Base-by-base conservation (phyloP, 2,797 vertebrate genomes). In the Poecilia velifera region DNA sequence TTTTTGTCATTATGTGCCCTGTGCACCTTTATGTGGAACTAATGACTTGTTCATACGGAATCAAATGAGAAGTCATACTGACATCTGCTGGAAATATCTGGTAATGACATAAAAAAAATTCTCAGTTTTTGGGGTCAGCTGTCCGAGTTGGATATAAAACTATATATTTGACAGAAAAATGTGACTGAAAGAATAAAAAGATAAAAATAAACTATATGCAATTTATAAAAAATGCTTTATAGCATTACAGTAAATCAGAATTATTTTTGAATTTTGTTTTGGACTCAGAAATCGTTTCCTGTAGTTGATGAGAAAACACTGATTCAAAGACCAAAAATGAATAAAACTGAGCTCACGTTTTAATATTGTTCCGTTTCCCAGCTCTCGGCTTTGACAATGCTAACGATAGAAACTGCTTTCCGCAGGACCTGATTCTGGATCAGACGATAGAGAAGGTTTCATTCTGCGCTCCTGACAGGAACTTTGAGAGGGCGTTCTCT, bases 371-470 rank as follows among this genome's bases (percentile, higher is more conserved):
- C 36, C 8, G 39, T 59, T 41, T 28, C 20, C 53, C 2, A 34
- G 68, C 2, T 70, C 39, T 39, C 66, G 13, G 68, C 25, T 71
- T 16, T 28, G 2, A 25, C 39, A 39, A 20, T 46, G 8, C 9
- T 82, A 55, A 75, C n/a, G 46, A 79, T 5, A 6, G 47, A 12
- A 64, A 31, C 22, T 82, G 36, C 12, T 73, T 73, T 76, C 46
- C 57, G 28, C 89, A 99, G 98, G 98, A 99, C 92, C 96, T 99
- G 89, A 98, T 99, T 89, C 96, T 99, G 89, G 98, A 99, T 95
- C 98, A 99, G 96, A 99, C 98, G 72, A 99, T 99, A 97, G 98
- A 99, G 95, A 99, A 99, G 92, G 98, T 99, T 90, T 99, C 98
- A 8, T 99, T 99, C 96, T 99, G 98, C 80, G 98, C 98, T 34